Evolutionary conservation across 2,888 invertebrate genomes (phyloP).

Genomic region (Ptychoptera contaminata): DNA sequence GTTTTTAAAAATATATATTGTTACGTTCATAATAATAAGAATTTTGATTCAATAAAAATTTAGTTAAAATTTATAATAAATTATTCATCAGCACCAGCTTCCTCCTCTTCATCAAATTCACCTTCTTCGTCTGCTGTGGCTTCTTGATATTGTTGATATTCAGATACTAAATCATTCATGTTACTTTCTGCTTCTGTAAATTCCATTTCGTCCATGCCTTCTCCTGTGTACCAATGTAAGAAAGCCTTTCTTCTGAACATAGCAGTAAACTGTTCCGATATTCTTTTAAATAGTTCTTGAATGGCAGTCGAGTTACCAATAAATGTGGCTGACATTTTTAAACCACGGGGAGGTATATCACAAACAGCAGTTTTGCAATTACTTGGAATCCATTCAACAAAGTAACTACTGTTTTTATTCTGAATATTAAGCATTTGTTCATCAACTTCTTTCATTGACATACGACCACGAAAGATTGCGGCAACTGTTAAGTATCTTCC

Average conservation of each 20-base stretch:
- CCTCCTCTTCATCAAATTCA: slow-evolving; percentile 54
- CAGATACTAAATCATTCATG: slow-evolving; percentile 89
- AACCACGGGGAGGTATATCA: slow-evolving; percentile 77
- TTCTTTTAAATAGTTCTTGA: slow-evolving; percentile 82
- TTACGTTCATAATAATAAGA: too few relatives aligned
- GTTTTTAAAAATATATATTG: too few relatives aligned
- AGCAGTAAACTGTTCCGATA: slow-evolving; percentile 83
- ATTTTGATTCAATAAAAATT: too few relatives aligned
- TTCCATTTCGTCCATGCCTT: slow-evolving; percentile 96
- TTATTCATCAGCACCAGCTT: slow-evolving; percentile 10
- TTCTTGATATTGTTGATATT: slow-evolving; percentile 90
- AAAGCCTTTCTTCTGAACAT: slow-evolving; percentile 96
- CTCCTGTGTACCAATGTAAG: slow-evolving; percentile 96
- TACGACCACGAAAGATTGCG: slow-evolving; percentile 78
- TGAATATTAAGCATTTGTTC: slow-evolving; percentile 92
- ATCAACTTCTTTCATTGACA: slow-evolving; percentile 88
- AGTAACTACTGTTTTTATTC: slow-evolving; percentile 84
- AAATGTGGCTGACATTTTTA: slow-evolving; percentile 91
- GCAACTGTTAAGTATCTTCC: slow-evolving; percentile 84
- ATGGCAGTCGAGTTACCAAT: slow-evolving; percentile 89
- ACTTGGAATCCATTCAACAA: slow-evolving; percentile 88
- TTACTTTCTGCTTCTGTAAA: slow-evolving; percentile 91
- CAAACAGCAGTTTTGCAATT: slow-evolving; percentile 89
- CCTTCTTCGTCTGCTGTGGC: slow-evolving; percentile 72
- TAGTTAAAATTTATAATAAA: not conserved